A percentile compares a stretch with the other conserved stretches of the same genome.
Evolutionary conservation across 2,888 invertebrate genomes (phyloP).

Genomic region (Dioctria linearis): DNA sequence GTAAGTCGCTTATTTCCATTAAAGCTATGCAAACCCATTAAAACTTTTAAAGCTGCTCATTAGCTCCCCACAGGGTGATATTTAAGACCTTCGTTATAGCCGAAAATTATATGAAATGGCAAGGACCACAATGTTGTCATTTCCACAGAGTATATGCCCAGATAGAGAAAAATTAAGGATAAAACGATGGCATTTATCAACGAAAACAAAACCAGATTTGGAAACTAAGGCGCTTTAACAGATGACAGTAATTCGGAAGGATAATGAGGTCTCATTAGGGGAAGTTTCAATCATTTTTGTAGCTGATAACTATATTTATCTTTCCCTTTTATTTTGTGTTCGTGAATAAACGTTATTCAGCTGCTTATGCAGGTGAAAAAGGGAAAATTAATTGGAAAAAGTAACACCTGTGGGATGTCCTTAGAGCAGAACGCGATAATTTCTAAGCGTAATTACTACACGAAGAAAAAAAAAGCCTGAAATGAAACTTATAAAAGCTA

Average conservation of each 20-base stretch:
- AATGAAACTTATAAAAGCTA: no score
- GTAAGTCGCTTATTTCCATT: no score
- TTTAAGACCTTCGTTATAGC: neutral
- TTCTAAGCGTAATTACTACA: no score
- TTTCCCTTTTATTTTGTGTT: neutral
- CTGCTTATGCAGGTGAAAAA: neutral
- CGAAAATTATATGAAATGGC: neutral
- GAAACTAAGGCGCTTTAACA: constrained; percentile 47
- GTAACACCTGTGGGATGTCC: constrained; percentile 1
- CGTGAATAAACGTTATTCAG: no score
- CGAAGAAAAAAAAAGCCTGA: no score
- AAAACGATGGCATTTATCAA: constrained; percentile 44
- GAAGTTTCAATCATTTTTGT: constrained; percentile 49
- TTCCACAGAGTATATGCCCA: constrained; percentile 8
- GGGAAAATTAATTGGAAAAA: constrained; percentile 39
- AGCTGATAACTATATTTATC: constrained; percentile 46
- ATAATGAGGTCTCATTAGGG: constrained; percentile 55
- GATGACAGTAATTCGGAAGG: constrained; percentile 55
- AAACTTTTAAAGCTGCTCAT: constrained; percentile 5
- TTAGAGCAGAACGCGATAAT: no score
- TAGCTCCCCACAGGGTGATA: neutral
- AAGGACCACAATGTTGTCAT: constrained; percentile 5
- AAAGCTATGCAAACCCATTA: neutral
- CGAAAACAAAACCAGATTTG: constrained; percentile 29
- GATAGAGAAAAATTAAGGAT: constrained; percentile 41